Base-by-base conservation (phyloP, 2,113 vertebrate species). In the Corythornis vintsioides region DNA sequence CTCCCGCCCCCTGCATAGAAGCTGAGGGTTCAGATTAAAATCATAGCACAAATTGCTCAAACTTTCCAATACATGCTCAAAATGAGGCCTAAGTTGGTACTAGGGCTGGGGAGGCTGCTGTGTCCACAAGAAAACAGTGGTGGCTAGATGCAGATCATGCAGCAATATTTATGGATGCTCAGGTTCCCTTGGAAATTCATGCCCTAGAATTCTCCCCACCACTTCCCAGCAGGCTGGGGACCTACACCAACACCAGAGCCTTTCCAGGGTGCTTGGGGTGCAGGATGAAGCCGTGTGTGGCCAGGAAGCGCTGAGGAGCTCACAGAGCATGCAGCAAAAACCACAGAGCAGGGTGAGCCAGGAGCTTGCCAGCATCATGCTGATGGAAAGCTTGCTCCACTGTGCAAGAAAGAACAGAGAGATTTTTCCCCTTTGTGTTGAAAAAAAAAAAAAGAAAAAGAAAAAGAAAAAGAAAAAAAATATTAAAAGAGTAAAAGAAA, bases 71-170 rank as follows among this genome's bases (percentile, higher is more conserved):
- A 19, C 59, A 47, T 0, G 0, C 28, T 77, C 16, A 2, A 66
- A 66, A 77, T 17, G 11, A 24, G 10, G 47, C 4, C 2, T 42
- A 35, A 70, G 47, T 21, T 38, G 15, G 56, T 70, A 76, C 43
- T 15, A 0, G 1, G 38, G 56, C 56, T 0, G 0, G 22, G 43
- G 73, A 90, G n/a, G 20, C 59, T 86, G 86, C 25, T 0, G 0
- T 5, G 2, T 75, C 65, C 70, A 63, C 0, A 2, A 59, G 80
- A 92, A 92, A 57, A 42, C 67, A 50, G 16, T 4, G 10, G 43
- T 2, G 0, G 56, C 26, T 48, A 72, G 43, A 69, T 15, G 47
- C 20, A 57, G n/a, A 66, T 5, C 2, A 1, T 15, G 21, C 1
- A 0, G 71, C 20, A 16, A 24, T 4, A 4, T 28, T 79, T 65